phyloP scores from a whole-genome alignment of 2,888 invertebrate genomes.

The Mythimna loreyi region DNA sequence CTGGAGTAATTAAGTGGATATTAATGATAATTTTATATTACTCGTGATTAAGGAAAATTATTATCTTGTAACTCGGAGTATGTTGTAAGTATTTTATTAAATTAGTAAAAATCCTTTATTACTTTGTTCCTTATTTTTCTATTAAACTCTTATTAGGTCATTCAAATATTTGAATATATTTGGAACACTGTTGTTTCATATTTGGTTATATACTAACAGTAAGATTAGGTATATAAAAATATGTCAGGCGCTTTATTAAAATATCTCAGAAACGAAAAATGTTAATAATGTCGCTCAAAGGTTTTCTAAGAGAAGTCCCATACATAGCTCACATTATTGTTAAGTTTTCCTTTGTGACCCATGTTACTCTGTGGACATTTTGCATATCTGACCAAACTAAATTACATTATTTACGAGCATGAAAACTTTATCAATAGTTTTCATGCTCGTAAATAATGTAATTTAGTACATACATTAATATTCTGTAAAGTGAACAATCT shows the following conservation, averaged over 20 bases:
- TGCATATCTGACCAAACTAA: conserved; percentile 29
- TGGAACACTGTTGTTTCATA: neutral
- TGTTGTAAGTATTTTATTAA: neutral
- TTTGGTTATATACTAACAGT: neutral
- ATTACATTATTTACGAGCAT: too few relatives aligned
- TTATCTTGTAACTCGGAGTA: neutral
- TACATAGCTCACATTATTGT: conserved; percentile 40
- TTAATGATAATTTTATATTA: conserved; percentile 3
- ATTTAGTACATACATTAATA: too few relatives aligned
- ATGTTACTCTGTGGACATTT: conserved; percentile 32
- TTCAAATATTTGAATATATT: neutral
- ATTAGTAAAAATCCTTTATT: neutral
- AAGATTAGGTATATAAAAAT: neutral
- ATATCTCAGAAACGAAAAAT: conserved; percentile 11
- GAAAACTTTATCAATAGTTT: too few relatives aligned
- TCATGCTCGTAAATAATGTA: conserved; percentile 8
- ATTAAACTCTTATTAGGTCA: neutral
- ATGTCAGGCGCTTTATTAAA: conserved; percentile 18
- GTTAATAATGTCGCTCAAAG: conserved; percentile 14
- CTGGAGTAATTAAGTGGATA: neutral
- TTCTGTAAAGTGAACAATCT: neutral
- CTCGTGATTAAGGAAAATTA: neutral
- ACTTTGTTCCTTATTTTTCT: neutral
- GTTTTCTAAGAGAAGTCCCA: conserved; percentile 35
- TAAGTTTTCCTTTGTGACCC: conserved; percentile 44